Evolutionary conservation across 2,797 vertebrate genomes (phyloP), one percentile per base, ranked within the genome.

Genomic region (Betta splendens): DNA sequence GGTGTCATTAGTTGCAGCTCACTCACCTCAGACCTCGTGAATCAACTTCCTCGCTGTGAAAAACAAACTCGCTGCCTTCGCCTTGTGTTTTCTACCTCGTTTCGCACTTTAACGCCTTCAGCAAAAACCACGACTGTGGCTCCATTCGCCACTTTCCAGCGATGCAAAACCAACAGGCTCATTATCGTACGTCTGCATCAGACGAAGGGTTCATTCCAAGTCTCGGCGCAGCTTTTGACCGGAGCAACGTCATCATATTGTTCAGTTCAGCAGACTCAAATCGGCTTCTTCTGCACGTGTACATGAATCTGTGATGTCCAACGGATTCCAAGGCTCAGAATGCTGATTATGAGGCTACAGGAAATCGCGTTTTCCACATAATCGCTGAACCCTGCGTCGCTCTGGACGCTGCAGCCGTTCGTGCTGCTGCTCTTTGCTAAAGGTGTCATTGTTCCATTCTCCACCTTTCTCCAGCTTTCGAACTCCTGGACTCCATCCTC

Each of bases 321-420:
- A 79, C 75, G 83, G 76, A n/a, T n/a, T 70, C 75, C 64, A 80
- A 78, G 63, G 69, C 80, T 44, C 48, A 81, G 64, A 84, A 88
- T 89, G 86, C 84, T 55, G 70, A 71, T 81, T 83, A 87, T 71
- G 81, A 69, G 64, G 74, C 53, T 20, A 35, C 52, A 72, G 67
- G 9, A 64, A 75, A 50, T 66, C n/a, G n/a, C n/a, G n/a, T n/a
- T n/a, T n/a, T n/a, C 29, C 22, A 25, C 5, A 51, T 57, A 6
- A 72, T 65, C 40, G 35, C 44, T 42, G n/a, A n/a, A 23, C 46
- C 22, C 13, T 42, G 20, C 23, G 23, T 48, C 37, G 20, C 32
- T 45, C 7, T 59, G n/a, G 6, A 37, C 18, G 31, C 32, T 33
- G 5, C 15, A 21, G 39, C 7, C 46, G 17, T 20, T 42, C n/a